Evolutionary conservation across 2,888 invertebrate genomes (phyloP), one percentile per base, ranked within the genome.

Genomic region (Rhopalosiphum nymphaeae): DNA sequence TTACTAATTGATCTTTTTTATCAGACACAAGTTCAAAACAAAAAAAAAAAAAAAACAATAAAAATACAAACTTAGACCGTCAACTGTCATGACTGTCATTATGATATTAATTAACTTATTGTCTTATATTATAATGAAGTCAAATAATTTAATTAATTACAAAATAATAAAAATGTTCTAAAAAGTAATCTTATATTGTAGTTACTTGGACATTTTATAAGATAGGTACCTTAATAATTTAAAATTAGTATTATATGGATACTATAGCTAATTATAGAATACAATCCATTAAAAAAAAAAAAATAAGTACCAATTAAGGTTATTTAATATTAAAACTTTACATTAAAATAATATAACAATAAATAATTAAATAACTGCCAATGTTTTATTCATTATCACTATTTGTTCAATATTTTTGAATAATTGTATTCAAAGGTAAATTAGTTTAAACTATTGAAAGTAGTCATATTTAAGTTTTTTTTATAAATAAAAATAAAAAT

Each of bases 1-100:
- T 67, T 67, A 49, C 46, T 90, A 90, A 90, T 67, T 67, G n/a
- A n/a, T 67, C 25, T 46, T 90, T 61, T 49, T 90, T 90, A 90
- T 49, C 61, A 90, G 57, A 89, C 90, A 89, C 44, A n/a, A n/a
- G 53, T 67, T 90, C 3, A 89, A 67, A 46, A 67, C 49, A 46
- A 42, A 61, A 44, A 26, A 44, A 89, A 49, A 1, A 56, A 56
- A 56, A 21, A 56, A 56, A 89, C 9, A 89, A 61, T 29, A 53
- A 13, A 67, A 67, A 56, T 56, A 56, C 13, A 89, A 42, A 89
- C 16, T 26, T 36, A 53, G 25, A 46, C 89, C n/a, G 44, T 84
- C 16, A 78, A 89, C n/a, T n/a, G n/a, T n/a, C n/a, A n/a, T n/a
- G n/a, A n/a, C n/a, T n/a, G 57, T 61, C 44, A 42, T 86, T 26